Conservation (phyloP, 1,140 invertebrate species). For the Pseudomyrmex gracilis region DNA sequence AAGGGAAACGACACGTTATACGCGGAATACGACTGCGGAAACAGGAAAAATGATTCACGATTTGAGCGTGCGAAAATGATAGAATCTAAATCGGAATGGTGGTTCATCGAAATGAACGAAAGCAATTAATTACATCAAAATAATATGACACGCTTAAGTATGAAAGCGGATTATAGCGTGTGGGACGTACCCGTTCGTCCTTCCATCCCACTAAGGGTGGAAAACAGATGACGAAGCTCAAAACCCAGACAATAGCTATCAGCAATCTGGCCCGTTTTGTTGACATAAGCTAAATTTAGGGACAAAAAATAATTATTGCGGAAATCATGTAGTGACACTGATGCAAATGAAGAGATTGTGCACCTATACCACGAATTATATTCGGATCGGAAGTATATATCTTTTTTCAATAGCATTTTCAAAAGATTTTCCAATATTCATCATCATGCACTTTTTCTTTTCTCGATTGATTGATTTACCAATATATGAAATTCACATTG, state of each 20-base stretch:
- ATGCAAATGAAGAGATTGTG: background rate
- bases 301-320: constrained; percentile 16
- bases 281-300: constrained; percentile 91
- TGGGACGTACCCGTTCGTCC: constrained; percentile 89
- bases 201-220: constrained; percentile 98
- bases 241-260: constrained; percentile 96
- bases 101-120: background rate
- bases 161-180: constrained; percentile 22
- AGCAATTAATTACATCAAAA: constrained; percentile 9
- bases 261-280: constrained; percentile 94
- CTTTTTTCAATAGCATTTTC: background rate
- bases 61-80: constrained; percentile 1
- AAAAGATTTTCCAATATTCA: background rate
- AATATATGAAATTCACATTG: background rate
- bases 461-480: background rate
- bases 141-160: background rate
- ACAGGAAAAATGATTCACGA: background rate
- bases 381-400: background rate
- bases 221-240: constrained; percentile 98
- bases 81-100: background rate
- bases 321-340: background rate
- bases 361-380: background rate
- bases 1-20: constrained; percentile 75
- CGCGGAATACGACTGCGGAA: constrained; percentile 70
- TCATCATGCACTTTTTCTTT: background rate